Conservation (phyloP, 2,113 vertebrate species). For the Pseudois nayaur region DNA sequence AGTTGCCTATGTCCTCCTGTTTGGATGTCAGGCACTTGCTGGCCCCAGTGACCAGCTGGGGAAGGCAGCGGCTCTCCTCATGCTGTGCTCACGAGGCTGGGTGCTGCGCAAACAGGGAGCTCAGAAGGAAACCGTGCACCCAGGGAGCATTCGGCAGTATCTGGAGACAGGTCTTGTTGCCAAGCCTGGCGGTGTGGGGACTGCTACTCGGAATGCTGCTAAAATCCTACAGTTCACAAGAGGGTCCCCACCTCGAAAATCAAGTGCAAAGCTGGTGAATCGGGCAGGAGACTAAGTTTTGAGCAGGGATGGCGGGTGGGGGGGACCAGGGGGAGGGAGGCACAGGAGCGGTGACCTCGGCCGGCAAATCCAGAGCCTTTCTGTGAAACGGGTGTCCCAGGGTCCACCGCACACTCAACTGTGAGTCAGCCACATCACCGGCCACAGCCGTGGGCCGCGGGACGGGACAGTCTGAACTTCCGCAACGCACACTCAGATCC, state of each 20-base stretch:
- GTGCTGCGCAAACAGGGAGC: neutral
- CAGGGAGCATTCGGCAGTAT: neutral
- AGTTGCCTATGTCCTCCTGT: neutral
- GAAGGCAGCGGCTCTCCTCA: neutral
- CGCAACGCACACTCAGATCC: neutral
- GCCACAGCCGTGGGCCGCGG: neutral
- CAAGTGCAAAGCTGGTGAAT: neutral
- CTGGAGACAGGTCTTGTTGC: neutral
- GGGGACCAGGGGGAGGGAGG: neutral
- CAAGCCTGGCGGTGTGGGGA: too few relatives aligned
- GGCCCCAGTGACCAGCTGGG: neutral
- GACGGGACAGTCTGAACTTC: rapidly evolving
- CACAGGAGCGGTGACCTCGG: neutral
- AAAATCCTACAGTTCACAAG: neutral
- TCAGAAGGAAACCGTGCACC: neutral
- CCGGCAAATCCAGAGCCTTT: neutral
- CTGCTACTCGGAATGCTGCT: neutral
- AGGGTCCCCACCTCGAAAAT: neutral
- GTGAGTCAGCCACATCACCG: neutral
- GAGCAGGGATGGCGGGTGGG: neutral
- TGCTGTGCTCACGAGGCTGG: rapidly evolving
- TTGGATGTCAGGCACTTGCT: neutral
- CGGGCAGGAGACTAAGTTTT: neutral
- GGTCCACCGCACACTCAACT: neutral
- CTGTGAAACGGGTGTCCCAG: neutral